Conservation (phyloP, 1,140 invertebrate genomes). For the Drosophila bocki region DNA sequence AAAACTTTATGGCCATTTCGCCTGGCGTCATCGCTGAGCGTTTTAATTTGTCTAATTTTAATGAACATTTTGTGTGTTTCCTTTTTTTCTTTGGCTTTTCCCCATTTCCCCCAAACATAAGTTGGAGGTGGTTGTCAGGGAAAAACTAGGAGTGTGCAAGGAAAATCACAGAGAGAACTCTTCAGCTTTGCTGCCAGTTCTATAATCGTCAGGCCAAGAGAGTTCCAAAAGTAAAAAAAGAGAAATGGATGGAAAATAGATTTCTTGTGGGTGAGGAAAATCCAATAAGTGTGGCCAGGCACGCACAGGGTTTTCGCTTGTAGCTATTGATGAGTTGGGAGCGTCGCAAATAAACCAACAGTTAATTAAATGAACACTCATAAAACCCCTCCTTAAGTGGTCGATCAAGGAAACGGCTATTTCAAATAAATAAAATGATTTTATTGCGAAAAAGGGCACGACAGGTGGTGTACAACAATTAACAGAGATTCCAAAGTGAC, state of each 20-base stretch:
- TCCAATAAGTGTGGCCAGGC: conserved; percentile 46
- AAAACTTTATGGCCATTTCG: conserved; percentile 58
- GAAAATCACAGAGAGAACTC: conserved; percentile 34
- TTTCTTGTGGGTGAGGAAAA: conserved; percentile 19
- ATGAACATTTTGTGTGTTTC: conserved; percentile 65
- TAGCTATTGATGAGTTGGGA: neutral
- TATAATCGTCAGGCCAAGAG: conserved; percentile 59
- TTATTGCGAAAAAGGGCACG: conserved; percentile 24
- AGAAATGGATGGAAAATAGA: conserved; percentile 40
- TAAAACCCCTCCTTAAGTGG: conserved; percentile 5
- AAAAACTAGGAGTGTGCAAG: conserved; percentile 11
- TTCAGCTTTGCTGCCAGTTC: conserved; percentile 19
- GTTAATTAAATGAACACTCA: conserved; percentile 17
- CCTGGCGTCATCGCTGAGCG: conserved; percentile 56
- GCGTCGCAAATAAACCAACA: conserved; percentile 3
- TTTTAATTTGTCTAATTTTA: conserved; percentile 76
- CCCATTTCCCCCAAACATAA: neutral
- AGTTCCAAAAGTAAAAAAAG: conserved; percentile 54
- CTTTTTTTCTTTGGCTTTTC: conserved; percentile 19
- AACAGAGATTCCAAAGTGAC: conserved; percentile 23
- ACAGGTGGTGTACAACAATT: conserved; percentile 26
- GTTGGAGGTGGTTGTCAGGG: conserved; percentile 9
- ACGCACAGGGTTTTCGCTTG: conserved; percentile 38
- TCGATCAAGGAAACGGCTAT: conserved; percentile 9
- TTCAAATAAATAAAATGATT: conserved; percentile 28